Percentiles rank a stretch among this genome's conserved stretches.
These are phyloP conservation scores for Ctena decussata DNA, from an alignment of 2,888 invertebrate genomes.

Conservation along the genomic window DNA sequence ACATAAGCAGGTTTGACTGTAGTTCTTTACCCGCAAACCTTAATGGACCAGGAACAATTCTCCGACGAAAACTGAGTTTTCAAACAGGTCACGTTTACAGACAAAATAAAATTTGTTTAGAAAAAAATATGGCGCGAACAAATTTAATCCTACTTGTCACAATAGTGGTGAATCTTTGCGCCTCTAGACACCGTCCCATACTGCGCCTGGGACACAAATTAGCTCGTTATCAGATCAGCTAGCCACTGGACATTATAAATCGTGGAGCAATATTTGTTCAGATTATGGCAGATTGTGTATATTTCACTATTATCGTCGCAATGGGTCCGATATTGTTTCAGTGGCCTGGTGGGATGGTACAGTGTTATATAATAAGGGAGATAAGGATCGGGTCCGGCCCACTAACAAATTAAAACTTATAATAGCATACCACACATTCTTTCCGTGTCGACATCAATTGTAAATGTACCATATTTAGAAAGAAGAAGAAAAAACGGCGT, in stretches of 20 bases:
- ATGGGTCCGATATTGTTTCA: background rate
- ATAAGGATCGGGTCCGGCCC: background rate
- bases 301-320: background rate
- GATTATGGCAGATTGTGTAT: background rate
- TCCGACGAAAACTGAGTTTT: too few species aligned
- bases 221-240: background rate
- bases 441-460: too few species aligned
- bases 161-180: background rate
- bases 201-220: background rate
- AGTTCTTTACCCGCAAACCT: too few species aligned
- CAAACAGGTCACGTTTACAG: too few species aligned
- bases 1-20: too few species aligned
- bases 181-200: background rate
- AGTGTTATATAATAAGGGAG: background rate
- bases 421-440: too few species aligned
- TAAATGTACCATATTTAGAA: too few species aligned
- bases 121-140: too few species aligned
- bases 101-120: too few species aligned
- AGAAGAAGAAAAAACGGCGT: too few species aligned
- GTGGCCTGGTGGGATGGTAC: background rate
- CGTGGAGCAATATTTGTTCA: conserved; percentile 1
- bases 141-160: conserved; percentile 5
- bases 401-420: too few species aligned
- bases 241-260: background rate
- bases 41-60: too few species aligned